phyloP scores from a whole-genome alignment of 2,113 vertebrate species.

The Mungos mungo region DNA sequence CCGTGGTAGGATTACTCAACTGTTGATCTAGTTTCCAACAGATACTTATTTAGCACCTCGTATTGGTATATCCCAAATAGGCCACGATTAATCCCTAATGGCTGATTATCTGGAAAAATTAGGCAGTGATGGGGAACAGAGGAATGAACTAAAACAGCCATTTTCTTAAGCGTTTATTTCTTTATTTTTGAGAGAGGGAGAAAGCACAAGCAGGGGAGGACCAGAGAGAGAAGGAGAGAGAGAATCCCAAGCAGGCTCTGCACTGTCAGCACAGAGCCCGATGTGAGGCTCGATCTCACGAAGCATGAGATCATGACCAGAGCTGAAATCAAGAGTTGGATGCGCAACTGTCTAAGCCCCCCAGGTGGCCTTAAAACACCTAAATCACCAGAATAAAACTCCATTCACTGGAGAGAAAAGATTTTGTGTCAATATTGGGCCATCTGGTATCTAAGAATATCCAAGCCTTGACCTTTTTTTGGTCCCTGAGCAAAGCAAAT shows the following conservation, averaged over 20 bases:
- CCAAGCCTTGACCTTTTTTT: slow-evolving; percentile 33
- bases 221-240: too few species aligned
- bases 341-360: too few species aligned
- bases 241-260: too few species aligned
- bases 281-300: too few species aligned
- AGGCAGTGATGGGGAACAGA: not conserved
- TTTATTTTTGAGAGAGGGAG: too few species aligned
- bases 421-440: slow-evolving; percentile 39
- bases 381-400: slow-evolving; percentile 44
- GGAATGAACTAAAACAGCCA: not conserved
- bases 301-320: too few species aligned
- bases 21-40: not conserved
- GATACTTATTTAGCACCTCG: not conserved
- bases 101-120: not conserved
- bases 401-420: slow-evolving; percentile 35
- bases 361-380: not conserved
- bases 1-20: not conserved
- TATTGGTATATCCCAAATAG: not conserved
- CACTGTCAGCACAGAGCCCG: too few species aligned
- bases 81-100: not conserved
- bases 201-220: too few species aligned
- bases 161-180: not conserved
- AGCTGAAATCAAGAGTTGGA: too few species aligned
- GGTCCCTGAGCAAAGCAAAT: slow-evolving; percentile 29
- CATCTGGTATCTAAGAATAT: slow-evolving; percentile 53